Evolutionary conservation across 2,888 invertebrate species (phyloP).

Genomic region (Lithophane ornitopus): DNA sequence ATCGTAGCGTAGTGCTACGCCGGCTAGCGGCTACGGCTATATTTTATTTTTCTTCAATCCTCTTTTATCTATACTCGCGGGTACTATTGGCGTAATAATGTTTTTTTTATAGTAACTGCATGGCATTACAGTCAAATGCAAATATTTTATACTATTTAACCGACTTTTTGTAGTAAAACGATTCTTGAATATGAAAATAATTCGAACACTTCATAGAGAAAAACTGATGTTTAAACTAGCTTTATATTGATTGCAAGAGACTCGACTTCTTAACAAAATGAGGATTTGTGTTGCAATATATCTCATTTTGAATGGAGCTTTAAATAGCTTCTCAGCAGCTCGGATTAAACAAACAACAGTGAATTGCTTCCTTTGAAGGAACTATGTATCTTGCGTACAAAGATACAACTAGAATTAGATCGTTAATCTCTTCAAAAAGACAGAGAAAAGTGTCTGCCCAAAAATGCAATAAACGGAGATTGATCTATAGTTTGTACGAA

Average conservation of each 20-base stretch:
- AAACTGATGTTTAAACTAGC: no score
- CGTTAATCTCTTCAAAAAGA: constrained; percentile 39
- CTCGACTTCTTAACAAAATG: constrained; percentile 2
- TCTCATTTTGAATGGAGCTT: constrained; percentile 23
- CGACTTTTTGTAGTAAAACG: neutral
- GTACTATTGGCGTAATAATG: constrained; percentile 31
- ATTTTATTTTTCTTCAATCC: neutral
- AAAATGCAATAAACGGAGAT: constrained; percentile 36
- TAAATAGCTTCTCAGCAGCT: constrained; percentile 28
- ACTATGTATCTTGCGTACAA: neutral
- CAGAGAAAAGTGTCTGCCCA: no score
- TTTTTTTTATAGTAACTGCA: constrained; percentile 26
- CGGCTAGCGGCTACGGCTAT: constrained; percentile 26
- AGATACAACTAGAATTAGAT: constrained; percentile 4
- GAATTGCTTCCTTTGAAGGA: constrained; percentile 25
- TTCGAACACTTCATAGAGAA: neutral
- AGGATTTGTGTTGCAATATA: constrained; percentile 28
- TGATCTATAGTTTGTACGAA: constrained; percentile 14
- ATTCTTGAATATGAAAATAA: neutral
- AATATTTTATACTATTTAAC: constrained; percentile 1
- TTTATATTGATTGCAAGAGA: neutral
- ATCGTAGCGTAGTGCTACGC: constrained; percentile 17
- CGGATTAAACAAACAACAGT: constrained; percentile 28
- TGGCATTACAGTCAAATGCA: constrained; percentile 7
- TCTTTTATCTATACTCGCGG: constrained; percentile 19